Percentiles rank a stretch among this genome's conserved stretches.
These are phyloP conservation scores for Epinephelus fuscoguttatus DNA, from an alignment of 2,113 vertebrate species.

Conservation along the genomic window DNA sequence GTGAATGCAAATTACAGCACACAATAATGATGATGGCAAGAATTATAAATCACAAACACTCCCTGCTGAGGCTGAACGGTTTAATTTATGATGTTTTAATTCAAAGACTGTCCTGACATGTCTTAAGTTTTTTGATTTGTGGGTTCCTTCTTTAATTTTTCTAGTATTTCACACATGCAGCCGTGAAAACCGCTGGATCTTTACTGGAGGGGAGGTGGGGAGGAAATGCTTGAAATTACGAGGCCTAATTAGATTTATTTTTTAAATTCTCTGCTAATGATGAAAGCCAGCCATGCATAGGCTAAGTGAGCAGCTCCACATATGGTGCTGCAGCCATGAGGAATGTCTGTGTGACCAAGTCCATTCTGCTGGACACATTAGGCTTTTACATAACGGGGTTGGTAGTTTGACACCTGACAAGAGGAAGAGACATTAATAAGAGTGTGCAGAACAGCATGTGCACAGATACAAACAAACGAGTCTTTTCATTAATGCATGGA, in stretches of 20 bases:
- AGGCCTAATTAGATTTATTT: slow-evolving; percentile 40
- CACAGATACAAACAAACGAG: neutral
- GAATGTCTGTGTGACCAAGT: slow-evolving; percentile 35
- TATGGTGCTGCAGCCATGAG: slow-evolving; percentile 73
- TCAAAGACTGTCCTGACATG: neutral
- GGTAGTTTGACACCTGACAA: neutral
- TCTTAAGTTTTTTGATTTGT: neutral
- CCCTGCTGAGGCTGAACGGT: slow-evolving; percentile 4
- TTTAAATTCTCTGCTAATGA: slow-evolving; percentile 64
- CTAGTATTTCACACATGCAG: slow-evolving; percentile 10
- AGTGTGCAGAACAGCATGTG: neutral
- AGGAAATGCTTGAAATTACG: slow-evolving; percentile 12
- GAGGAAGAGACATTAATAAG: neutral
- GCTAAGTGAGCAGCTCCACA: slow-evolving; percentile 64
- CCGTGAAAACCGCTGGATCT: slow-evolving; percentile 7
- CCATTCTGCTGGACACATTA: slow-evolving; percentile 26
- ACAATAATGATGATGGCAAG: neutral
- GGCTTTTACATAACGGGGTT: neutral
- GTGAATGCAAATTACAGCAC: slow-evolving; percentile 12
- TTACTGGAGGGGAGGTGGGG: slow-evolving; percentile 45
- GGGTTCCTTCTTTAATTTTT: neutral
- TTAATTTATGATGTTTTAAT: slow-evolving; percentile 4
- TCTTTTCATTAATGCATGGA: slow-evolving; percentile 13
- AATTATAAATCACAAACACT: slow-evolving; percentile 13
- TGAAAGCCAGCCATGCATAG: slow-evolving; percentile 58